Evolutionary conservation across 2,113 vertebrate species (phyloP).

Genomic region (Toxostoma redivivum): DNA sequence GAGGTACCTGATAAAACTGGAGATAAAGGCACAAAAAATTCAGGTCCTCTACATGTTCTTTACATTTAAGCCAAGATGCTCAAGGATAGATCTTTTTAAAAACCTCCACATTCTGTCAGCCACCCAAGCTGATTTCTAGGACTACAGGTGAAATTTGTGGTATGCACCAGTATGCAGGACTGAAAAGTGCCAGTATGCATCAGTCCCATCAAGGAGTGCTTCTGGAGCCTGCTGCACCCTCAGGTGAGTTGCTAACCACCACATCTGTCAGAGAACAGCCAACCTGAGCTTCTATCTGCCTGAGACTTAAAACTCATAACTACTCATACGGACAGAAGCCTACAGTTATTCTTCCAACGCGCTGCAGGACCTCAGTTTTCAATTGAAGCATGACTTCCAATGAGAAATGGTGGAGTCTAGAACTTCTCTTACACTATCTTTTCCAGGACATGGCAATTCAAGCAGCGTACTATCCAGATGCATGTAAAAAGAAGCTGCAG

Average conservation of each 20-base stretch:
- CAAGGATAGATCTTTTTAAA: background rate
- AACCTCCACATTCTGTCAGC: fast-evolving
- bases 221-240: background rate
- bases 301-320: background rate
- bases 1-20: background rate
- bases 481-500: background rate
- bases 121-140: background rate
- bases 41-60: background rate
- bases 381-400: background rate
- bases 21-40: background rate
- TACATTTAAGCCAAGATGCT: background rate
- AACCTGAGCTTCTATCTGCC: background rate
- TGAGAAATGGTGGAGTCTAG: background rate
- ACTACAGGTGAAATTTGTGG: background rate
- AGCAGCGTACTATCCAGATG: background rate
- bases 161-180: fast-evolving
- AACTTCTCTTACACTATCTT: background rate
- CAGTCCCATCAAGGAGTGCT: background rate
- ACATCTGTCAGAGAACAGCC: background rate
- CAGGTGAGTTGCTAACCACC: fast-evolving
- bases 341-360: background rate
- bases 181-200: background rate
- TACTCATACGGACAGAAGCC: background rate
- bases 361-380: background rate
- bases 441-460: background rate